Evolutionary conservation across 2,797 vertebrate genomes (phyloP).

Genomic region (Amphiprion clarkii): DNA sequence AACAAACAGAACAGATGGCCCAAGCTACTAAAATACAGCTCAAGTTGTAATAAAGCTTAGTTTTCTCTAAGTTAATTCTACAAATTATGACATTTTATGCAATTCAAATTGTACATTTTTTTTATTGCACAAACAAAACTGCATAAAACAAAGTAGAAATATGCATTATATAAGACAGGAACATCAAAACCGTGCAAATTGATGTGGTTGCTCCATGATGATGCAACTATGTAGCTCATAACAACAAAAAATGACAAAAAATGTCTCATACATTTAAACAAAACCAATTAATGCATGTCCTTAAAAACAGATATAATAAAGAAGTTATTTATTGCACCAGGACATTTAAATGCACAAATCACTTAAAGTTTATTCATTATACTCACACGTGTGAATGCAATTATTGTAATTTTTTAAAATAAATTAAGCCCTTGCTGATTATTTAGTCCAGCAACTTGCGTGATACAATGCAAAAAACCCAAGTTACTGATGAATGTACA

Average conservation of each 20-base stretch:
- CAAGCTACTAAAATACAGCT: constrained; percentile 6
- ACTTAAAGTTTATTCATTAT: neutral
- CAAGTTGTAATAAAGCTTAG: neutral
- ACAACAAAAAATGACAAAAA: neutral
- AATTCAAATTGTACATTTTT: neutral
- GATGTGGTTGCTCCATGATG: neutral
- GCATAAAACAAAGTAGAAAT: constrained; percentile 11
- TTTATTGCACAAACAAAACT: constrained; percentile 13
- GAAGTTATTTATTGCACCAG: neutral
- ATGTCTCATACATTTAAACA: constrained; percentile 9
- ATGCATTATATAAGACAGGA: neutral
- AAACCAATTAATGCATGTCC: neutral
- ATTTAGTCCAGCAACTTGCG: neutral
- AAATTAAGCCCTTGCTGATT: neutral
- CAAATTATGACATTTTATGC: neutral
- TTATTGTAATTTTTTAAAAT: neutral
- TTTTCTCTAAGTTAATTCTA: neutral
- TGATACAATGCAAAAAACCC: neutral
- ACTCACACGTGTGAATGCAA: constrained; percentile 5
- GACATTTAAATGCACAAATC: constrained; percentile 7
- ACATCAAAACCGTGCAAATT: neutral
- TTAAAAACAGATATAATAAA: constrained; percentile 4
- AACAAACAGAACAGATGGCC: constrained; percentile 12
- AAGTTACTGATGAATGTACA: neutral
- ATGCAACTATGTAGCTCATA: neutral